Evolutionary conservation across 1,140 invertebrate genomes (phyloP).

Genomic region (Sycobia sp.): DNA sequence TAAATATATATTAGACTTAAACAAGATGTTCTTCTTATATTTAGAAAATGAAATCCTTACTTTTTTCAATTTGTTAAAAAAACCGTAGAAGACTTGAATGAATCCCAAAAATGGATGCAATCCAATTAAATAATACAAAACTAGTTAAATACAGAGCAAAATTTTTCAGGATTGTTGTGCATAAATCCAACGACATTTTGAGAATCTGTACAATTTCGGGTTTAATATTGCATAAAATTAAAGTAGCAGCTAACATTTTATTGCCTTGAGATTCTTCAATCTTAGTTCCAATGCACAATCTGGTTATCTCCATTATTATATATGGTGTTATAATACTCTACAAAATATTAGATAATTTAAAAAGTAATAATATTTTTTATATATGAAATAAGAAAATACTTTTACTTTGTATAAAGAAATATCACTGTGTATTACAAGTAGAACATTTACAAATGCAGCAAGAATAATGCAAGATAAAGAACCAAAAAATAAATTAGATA

Average conservation of each 20-base stretch:
- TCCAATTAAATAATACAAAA: slow-evolving; percentile 38
- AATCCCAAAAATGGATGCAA: slow-evolving; percentile 11
- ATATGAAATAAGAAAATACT: slow-evolving; percentile 1
- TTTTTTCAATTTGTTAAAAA: slow-evolving; percentile 5
- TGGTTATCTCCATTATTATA: slow-evolving; percentile 22
- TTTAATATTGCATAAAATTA: slow-evolving; percentile 44
- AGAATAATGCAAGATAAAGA: slow-evolving; percentile 39
- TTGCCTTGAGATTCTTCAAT: slow-evolving; percentile 20
- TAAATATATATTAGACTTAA: too few species aligned
- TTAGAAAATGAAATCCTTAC: slow-evolving; percentile 4
- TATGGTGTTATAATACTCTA: slow-evolving; percentile 40
- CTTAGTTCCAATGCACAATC: slow-evolving; percentile 22
- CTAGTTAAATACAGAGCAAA: slow-evolving; percentile 42
- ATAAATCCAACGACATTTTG: slow-evolving; percentile 25
- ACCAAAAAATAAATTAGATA: slow-evolving; percentile 34
- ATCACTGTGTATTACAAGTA: slow-evolving; percentile 42
- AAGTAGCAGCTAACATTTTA: slow-evolving; percentile 38
- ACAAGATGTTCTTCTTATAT: neutral
- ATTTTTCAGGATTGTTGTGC: slow-evolving; percentile 26
- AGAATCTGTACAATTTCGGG: slow-evolving; percentile 34
- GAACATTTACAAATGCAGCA: slow-evolving; percentile 45
- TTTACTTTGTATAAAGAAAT: slow-evolving; percentile 48
- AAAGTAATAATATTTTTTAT: slow-evolving; percentile 11
- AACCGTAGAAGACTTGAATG: slow-evolving; percentile 19
- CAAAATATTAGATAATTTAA: slow-evolving; percentile 25